Conservation (phyloP, 2,888 invertebrate genomes). For the Perizoma flavofasciatum region DNA sequence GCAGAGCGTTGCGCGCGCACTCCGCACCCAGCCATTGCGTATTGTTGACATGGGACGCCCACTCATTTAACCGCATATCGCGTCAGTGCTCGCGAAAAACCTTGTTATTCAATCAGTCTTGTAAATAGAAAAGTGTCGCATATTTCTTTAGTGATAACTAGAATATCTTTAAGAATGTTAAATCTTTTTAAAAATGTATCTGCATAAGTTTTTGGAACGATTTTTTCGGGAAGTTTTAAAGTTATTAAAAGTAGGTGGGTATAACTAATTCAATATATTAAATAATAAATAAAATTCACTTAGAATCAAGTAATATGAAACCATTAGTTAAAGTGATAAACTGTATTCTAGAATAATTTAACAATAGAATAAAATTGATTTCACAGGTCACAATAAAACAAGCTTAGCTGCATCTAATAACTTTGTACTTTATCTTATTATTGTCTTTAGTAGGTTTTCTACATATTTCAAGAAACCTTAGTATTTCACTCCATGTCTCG, state of each 20-base stretch:
- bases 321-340: no score
- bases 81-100: slow-evolving; percentile 9
- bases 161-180: no score
- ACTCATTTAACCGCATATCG: slow-evolving; percentile 12
- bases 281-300: no score
- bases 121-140: not conserved
- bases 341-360: no score
- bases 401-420: no score
- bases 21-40: slow-evolving; percentile 28
- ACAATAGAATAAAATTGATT: slow-evolving; percentile 22
- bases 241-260: slow-evolving; percentile 14
- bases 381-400: not conserved
- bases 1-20: slow-evolving; percentile 52
- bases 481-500: not conserved
- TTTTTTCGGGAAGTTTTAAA: not conserved
- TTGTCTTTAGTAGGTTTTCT: not conserved
- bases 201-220: not conserved
- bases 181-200: not conserved
- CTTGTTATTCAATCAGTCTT: slow-evolving; percentile 3
- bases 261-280: not conserved
- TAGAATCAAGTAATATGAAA: no score
- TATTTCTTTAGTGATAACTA: no score
- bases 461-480: not conserved
- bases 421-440: no score
- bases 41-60: slow-evolving; percentile 35